Conservation (phyloP, 2,113 vertebrate genomes). For the Carassius auratus region DNA sequence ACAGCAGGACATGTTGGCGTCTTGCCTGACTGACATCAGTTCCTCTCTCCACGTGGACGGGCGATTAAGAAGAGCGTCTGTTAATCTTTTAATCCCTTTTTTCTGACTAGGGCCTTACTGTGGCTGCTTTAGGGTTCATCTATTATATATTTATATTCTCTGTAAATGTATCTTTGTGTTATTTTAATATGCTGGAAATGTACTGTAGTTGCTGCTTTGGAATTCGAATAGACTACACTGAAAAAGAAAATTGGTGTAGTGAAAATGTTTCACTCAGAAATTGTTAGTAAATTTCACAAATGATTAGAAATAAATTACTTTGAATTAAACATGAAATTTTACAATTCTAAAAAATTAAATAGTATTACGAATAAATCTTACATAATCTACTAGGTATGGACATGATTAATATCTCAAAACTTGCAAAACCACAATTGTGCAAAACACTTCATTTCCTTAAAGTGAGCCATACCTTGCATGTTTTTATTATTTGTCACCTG, state of each 20-base stretch:
- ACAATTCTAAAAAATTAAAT: too few relatives aligned
- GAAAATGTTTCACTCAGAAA: too few relatives aligned
- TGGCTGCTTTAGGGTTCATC: slow-evolving; percentile 36
- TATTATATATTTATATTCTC: neutral
- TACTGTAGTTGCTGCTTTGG: neutral
- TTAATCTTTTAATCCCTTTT: slow-evolving; percentile 66
- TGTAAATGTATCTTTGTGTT: neutral
- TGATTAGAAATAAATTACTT: too few relatives aligned
- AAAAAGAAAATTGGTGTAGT: too few relatives aligned
- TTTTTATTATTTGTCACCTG: neutral
- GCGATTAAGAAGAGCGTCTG: slow-evolving; percentile 63
- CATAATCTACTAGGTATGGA: neutral
- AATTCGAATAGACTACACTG: neutral
- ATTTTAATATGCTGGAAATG: neutral
- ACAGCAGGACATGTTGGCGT: slow-evolving; percentile 35
- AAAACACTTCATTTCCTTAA: neutral
- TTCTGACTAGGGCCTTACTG: slow-evolving; percentile 30
- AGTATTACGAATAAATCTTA: too few relatives aligned
- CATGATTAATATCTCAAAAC: neutral
- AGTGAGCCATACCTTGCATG: neutral
- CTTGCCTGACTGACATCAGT: slow-evolving; percentile 55
- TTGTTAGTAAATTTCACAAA: too few relatives aligned
- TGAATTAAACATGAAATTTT: too few relatives aligned
- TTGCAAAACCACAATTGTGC: neutral
- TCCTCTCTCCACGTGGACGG: slow-evolving; percentile 48